Evolutionary conservation across 2,797 vertebrate genomes (phyloP), one percentile per base, ranked within the genome.

Genomic region (Gephyroberyx darwinii): DNA sequence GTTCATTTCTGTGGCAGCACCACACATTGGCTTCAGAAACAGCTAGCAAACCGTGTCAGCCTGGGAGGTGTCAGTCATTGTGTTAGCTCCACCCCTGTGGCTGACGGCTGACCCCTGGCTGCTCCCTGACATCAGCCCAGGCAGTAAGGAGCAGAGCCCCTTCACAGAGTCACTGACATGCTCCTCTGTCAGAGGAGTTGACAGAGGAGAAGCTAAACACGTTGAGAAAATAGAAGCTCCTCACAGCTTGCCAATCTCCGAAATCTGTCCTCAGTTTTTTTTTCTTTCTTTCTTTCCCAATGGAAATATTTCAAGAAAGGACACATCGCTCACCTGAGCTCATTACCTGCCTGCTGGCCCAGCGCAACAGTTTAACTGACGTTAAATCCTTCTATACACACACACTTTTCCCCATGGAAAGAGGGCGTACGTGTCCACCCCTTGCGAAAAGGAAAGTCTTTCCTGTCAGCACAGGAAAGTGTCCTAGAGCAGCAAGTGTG

Each of bases 381-480:
- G 68, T 82, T 86, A 83, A 85, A 73, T 82, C 84, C 66, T 74
- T 80, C 51, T 59, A 78, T 55, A 81, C 58, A 80, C 41, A 74
- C 60, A 72, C 72, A 48, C n/a, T n/a, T 74, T 67, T 62, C 37
- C 66, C 19, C 4, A 16, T 56, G 57, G 69, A 75, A 56, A 63
- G 54, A 83, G 17, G 30, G 50, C 59, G 45, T 53, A 47, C 77
- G 61, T 26, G 67, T 79, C 75, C 66, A 75, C 26, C 57, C 10
- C 19, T 63, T 8, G 63, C 58, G 58, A 63, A 66, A 63, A 81
- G 69, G 60, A 68, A 82, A 84, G 82, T 78, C 62, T 22, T 55
- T 43, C 86, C 87, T 88, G 83, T 93, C 92, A 91, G 84, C 92
- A 86, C 87, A 84, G 88, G 91, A 92, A 91, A 75, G 66, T 57